phyloP scores from a whole-genome alignment of 2,888 invertebrate species.

The Melanostoma mellinum region DNA sequence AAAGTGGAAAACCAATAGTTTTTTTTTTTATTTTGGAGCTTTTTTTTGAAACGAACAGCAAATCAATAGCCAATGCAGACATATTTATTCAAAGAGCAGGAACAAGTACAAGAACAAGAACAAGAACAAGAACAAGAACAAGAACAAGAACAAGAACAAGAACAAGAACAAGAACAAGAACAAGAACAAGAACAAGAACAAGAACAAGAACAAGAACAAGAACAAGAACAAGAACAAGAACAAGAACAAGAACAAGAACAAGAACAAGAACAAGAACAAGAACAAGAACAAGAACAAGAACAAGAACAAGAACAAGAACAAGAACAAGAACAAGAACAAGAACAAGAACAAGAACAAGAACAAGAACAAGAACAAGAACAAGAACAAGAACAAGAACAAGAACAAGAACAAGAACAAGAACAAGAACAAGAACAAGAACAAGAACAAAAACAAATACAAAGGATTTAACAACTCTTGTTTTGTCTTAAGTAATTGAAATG shows the following conservation, averaged over 20 bases:
- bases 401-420: background rate
- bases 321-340: constrained; percentile 19
- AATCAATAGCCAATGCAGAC: too few species aligned
- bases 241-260: constrained; percentile 19
- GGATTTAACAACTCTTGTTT: too few species aligned
- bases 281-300: constrained; percentile 19
- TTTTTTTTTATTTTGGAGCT: too few species aligned
- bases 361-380: constrained; percentile 19
- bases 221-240: constrained; percentile 19
- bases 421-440: too few species aligned
- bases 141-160: constrained; percentile 19
- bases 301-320: constrained; percentile 19
- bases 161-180: constrained; percentile 19
- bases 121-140: constrained; percentile 19
- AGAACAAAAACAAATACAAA: too few species aligned
- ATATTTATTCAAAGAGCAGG: constrained; percentile 4
- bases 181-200: constrained; percentile 19
- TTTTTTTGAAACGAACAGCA: too few species aligned
- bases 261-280: constrained; percentile 19
- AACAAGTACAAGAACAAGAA: constrained; percentile 14
- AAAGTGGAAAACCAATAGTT: too few species aligned
- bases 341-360: constrained; percentile 19
- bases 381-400: constrained; percentile 17
- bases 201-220: constrained; percentile 19
- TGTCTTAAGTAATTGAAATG: too few species aligned